phyloP scores from a whole-genome alignment of 2,797 vertebrate genomes.

The Synaphobranchus kaupii region DNA sequence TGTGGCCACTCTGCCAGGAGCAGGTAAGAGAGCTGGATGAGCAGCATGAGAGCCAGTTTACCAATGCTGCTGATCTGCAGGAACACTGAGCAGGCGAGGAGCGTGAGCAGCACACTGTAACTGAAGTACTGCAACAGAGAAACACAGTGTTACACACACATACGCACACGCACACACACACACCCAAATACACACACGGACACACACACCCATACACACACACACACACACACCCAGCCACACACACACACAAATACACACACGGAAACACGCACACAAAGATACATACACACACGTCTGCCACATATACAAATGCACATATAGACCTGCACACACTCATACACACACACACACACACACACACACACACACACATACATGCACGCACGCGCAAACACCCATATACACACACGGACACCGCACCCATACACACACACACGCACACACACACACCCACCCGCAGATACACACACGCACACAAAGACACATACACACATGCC shows the following conservation, averaged over 20 bases:
- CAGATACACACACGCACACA: too few species aligned
- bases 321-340: neutral
- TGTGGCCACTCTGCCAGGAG: conserved; percentile 89
- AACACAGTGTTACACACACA: conserved; percentile 31
- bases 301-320: too few species aligned
- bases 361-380: too few species aligned
- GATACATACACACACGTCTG: neutral
- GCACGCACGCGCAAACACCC: neutral
- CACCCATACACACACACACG: too few species aligned
- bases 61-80: conserved; percentile 96
- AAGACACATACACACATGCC: too few species aligned
- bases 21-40: conserved; percentile 86
- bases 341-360: neutral
- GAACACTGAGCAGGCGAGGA: conserved; percentile 94
- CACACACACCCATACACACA: neutral
- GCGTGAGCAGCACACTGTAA: conserved; percentile 88
- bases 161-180: neutral
- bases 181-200: neutral
- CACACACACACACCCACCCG: too few species aligned
- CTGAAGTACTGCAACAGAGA: conserved; percentile 83
- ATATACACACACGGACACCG: too few species aligned
- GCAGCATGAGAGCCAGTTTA: conserved; percentile 89
- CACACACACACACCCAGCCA: neutral
- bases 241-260: neutral
- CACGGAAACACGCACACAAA: neutral